Conservation (phyloP, 1,140 invertebrate genomes). For the Scaptodrosophila lebanonensis region DNA sequence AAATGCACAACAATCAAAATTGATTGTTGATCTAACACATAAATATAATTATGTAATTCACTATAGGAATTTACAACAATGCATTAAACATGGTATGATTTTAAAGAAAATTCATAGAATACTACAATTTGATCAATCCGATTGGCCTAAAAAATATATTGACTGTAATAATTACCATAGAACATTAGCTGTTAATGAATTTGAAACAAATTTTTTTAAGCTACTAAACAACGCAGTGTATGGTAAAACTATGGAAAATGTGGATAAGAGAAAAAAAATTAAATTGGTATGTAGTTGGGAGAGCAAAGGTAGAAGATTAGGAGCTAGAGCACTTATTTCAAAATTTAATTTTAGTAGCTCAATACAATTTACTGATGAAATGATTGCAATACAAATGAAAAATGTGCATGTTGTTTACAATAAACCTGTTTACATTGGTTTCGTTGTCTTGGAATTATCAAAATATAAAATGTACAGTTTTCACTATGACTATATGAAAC, state of each 20-base stretch:
- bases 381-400: slow-evolving; percentile 69
- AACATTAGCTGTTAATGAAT: slow-evolving; percentile 72
- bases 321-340: slow-evolving; percentile 64
- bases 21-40: slow-evolving; percentile 66
- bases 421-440: slow-evolving; percentile 77
- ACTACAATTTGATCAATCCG: slow-evolving; percentile 78
- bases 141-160: slow-evolving; percentile 78
- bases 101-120: slow-evolving; percentile 79
- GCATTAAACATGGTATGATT: slow-evolving; percentile 76
- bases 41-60: slow-evolving; percentile 78
- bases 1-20: slow-evolving; percentile 51
- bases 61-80: slow-evolving; percentile 78
- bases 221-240: slow-evolving; percentile 78
- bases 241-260: slow-evolving; percentile 79
- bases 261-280: slow-evolving; percentile 76
- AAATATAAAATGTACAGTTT: slow-evolving; percentile 75
- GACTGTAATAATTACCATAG: slow-evolving; percentile 76
- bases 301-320: slow-evolving; percentile 46
- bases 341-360: slow-evolving; percentile 75
- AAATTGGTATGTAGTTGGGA: slow-evolving; percentile 69
- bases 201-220: slow-evolving; percentile 79
- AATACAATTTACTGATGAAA: slow-evolving; percentile 68
- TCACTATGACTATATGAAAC: slow-evolving; percentile 56
- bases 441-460: slow-evolving; percentile 73
- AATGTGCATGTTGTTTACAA: slow-evolving; percentile 63